These are phyloP conservation scores for Acanthochromis polyacanthus DNA, from an alignment of 2,113 vertebrate genomes.

Conservation along the genomic window DNA sequence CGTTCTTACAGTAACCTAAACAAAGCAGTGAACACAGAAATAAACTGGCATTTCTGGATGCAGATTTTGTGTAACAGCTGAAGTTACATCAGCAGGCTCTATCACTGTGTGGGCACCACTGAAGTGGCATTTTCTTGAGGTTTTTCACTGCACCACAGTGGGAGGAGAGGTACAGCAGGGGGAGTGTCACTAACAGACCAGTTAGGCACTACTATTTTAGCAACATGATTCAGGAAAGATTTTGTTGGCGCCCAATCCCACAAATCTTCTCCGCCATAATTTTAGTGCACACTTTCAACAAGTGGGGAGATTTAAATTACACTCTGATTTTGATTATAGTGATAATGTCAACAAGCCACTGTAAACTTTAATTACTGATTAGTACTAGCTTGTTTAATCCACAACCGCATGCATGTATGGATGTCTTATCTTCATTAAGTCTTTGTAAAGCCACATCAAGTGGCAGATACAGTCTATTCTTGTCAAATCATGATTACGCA, in stretches of 20 bases:
- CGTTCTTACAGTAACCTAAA: constrained; percentile 25
- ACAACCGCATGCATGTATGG: constrained; percentile 24
- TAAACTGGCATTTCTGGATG: constrained; percentile 30
- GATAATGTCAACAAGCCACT: constrained; percentile 19
- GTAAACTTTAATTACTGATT: constrained; percentile 1
- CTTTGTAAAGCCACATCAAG: constrained; percentile 13
- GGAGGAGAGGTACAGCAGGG: neutral
- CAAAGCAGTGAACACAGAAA: constrained; percentile 15
- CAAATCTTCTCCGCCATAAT: neutral
- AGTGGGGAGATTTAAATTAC: constrained; percentile 7
- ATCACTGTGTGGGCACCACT: constrained; percentile 21
- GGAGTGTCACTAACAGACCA: constrained; percentile 22
- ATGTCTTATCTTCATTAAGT: constrained; percentile 21
- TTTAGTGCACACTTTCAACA: neutral
- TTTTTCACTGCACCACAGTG: constrained; percentile 27
- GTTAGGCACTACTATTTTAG: neutral
- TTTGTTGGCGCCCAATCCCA: neutral
- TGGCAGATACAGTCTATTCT: constrained; percentile 30
- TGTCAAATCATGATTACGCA: constrained; percentile 30
- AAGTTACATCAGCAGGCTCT: constrained; percentile 32
- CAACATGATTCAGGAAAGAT: neutral
- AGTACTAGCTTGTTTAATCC: neutral
- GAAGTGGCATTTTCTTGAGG: constrained; percentile 23
- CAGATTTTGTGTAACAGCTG: constrained; percentile 30
- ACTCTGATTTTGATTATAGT: constrained; percentile 6